A percentile compares a stretch with the other conserved stretches of the same genome.
Conservation (phyloP, 2,113 vertebrate species). For the Crotophaga sulcirostris region DNA sequence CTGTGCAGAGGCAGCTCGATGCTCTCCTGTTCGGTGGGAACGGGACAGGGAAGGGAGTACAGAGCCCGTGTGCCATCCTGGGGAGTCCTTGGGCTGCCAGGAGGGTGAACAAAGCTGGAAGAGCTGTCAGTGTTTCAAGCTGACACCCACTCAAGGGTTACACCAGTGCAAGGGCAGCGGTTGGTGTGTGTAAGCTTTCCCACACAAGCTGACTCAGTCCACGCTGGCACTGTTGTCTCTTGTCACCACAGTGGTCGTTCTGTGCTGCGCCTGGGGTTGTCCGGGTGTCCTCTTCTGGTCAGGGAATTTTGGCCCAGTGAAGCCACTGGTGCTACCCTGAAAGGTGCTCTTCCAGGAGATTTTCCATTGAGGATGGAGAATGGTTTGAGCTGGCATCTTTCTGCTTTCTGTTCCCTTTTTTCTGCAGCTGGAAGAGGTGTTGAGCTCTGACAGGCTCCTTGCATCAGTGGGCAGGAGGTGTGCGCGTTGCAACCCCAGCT, state of each 20-base stretch:
- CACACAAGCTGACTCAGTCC: neutral
- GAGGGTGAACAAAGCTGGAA: neutral
- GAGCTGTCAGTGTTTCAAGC: neutral
- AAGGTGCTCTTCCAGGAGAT: neutral
- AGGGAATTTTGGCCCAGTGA: neutral
- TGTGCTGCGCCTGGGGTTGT: neutral
- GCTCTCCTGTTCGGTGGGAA: neutral
- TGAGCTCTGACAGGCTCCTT: neutral
- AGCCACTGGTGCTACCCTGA: neutral
- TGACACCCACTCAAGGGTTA: neutral
- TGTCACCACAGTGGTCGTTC: fast-evolving
- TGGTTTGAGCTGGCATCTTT: neutral
- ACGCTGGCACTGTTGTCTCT: neutral
- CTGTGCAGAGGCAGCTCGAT: neutral
- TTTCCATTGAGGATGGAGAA: neutral
- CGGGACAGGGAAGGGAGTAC: neutral
- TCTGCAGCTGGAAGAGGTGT: neutral
- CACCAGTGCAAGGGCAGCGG: neutral
- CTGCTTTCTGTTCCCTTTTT: neutral
- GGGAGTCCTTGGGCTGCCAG: neutral
- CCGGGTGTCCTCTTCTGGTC: neutral
- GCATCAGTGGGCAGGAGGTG: neutral
- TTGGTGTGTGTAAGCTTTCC: neutral
- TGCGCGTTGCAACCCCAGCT: neutral
- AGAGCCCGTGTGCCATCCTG: neutral